Base-by-base conservation (phyloP, 2,888 invertebrate genomes). In the Phrixothrix hirtus region DNA sequence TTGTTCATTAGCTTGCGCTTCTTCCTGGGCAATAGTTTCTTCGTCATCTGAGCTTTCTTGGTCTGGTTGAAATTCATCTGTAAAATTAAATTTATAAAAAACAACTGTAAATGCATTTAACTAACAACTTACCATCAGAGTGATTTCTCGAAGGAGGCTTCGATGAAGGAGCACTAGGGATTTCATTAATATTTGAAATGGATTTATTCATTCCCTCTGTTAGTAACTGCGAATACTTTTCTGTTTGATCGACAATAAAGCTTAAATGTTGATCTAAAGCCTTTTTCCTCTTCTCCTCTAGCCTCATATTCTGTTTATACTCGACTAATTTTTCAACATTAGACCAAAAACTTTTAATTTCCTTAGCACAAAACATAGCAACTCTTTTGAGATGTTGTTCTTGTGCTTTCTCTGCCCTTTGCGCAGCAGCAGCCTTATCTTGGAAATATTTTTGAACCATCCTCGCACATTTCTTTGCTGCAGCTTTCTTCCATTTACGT, bases 161-260 rank as follows among this genome's bases (percentile, higher is more conserved):
- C 53, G 81, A 80, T 25, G 81, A 80, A 52, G 75, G 73, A 5
- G 77, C 73, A 60, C 80, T 80, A 5, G 76, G 72, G 25, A 73
- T 73, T 38, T 70, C 70, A 50, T 67, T 67, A 13, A 59, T 36
- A 30, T 62, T 59, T 21, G 65, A 62, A 16, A 74, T 73, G 36
- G 78, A 74, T 73, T 85, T 83, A 66, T 87, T 87, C 81, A 93
- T 86, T 59, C 89, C 90, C 75, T 93, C 92, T 2, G 93, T 92
- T 51, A 95, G 78, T 78, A 91, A 86, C 16, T 90, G 89, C 25
- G 95, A 95, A 80, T 95, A 97, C 72, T 94, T 95, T 77, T 99
- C 98, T 0, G 98, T 97, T 78, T 95, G 94, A 77, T 96, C 97
- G 51, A 99, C 97, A 71, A 99, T 95, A 74, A 96, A 96, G 75